These are phyloP conservation scores for Cephus sareptanus DNA, from an alignment of 2,888 invertebrate species.

Conservation along the genomic window DNA sequence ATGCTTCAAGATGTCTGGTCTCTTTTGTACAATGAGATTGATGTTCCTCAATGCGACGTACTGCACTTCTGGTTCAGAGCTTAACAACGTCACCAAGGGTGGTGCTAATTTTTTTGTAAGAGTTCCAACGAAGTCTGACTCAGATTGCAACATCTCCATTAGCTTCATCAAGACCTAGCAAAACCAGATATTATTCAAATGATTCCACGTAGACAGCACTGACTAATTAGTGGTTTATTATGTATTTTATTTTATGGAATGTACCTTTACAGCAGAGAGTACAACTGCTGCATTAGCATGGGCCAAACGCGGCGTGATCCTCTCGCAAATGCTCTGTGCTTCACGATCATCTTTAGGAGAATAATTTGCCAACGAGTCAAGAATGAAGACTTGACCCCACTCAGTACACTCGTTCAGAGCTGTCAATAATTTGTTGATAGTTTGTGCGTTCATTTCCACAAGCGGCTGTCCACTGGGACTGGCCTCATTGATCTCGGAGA, in stretches of 20 bases:
- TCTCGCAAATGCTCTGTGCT: constrained; percentile 97
- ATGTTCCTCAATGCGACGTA: constrained; percentile 98
- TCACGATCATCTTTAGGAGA: constrained; percentile 96
- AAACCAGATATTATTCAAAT: background rate
- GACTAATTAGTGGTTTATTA: background rate
- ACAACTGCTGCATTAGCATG: constrained; percentile 99
- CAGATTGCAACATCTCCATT: constrained; percentile 95
- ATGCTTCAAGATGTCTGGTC: constrained; percentile 97
- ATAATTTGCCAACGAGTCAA: constrained; percentile 97
- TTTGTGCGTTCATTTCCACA: constrained; percentile 96
- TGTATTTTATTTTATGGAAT: background rate
- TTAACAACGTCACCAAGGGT: constrained; percentile 96
- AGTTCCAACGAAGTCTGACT: constrained; percentile 93
- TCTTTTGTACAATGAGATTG: constrained; percentile 98
- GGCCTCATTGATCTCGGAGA: constrained; percentile 98
- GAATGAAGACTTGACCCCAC: constrained; percentile 98
- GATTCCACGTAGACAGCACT: background rate
- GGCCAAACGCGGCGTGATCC: constrained; percentile 96
- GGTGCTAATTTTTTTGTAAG: constrained; percentile 97
- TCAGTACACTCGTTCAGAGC: constrained; percentile 99
- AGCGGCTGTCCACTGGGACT: constrained; percentile 94
- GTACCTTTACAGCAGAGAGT: constrained; percentile 95
- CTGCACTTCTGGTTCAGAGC: constrained; percentile 99
- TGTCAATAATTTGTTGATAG: constrained; percentile 97
- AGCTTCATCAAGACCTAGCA: constrained; percentile 90